phyloP scores from a whole-genome alignment of 2,113 vertebrate genomes.

The Pseudolaguvia tuberculata region DNA sequence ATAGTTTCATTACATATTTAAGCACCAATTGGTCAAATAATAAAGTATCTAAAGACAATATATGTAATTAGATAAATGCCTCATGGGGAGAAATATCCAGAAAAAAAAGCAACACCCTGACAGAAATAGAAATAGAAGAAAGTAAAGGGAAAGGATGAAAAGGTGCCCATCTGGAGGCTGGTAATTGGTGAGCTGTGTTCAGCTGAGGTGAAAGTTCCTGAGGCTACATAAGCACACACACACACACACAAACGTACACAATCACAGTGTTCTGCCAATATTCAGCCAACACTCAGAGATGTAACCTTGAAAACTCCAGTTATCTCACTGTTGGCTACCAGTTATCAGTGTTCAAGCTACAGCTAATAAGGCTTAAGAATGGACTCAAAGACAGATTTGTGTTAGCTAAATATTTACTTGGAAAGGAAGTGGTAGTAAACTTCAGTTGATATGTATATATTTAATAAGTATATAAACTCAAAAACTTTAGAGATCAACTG shows the following conservation, averaged over 20 bases:
- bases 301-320: slow-evolving; percentile 38
- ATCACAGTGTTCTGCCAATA: slow-evolving; percentile 21
- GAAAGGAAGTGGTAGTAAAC: background rate
- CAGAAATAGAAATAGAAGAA: slow-evolving; percentile 8
- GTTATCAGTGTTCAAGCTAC: slow-evolving; percentile 25
- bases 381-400: slow-evolving; percentile 6
- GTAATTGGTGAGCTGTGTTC: slow-evolving; percentile 39
- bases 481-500: too few species aligned
- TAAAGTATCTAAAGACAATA: background rate
- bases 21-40: background rate
- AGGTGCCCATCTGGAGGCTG: slow-evolving; percentile 27
- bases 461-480: too few species aligned
- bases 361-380: background rate
- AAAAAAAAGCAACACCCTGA: slow-evolving; percentile 12
- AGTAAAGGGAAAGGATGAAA: slow-evolving; percentile 13
- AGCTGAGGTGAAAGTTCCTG: slow-evolving; percentile 34
- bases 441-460: background rate
- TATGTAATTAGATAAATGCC: slow-evolving; percentile 43
- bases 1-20: background rate
- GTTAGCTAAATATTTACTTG: background rate
- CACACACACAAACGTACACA: background rate
- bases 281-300: slow-evolving; percentile 12
- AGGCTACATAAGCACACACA: slow-evolving; percentile 14
- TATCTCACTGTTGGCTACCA: slow-evolving; percentile 15
- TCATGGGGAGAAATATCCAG: slow-evolving; percentile 24